phyloP scores from a whole-genome alignment of 1,140 invertebrate species.

The Argopecten irradians region DNA sequence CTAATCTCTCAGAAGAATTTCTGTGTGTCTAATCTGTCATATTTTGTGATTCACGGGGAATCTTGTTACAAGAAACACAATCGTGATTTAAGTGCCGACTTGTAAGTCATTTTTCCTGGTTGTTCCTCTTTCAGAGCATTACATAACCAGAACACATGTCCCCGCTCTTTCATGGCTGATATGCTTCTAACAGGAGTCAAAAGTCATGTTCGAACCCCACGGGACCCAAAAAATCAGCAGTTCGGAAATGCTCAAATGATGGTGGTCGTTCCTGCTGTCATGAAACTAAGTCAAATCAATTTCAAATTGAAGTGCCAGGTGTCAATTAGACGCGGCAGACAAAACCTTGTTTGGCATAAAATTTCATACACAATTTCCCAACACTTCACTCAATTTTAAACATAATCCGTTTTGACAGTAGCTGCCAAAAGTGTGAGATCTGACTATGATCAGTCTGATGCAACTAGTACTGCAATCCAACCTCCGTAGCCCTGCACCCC shows the following conservation, averaged over 20 bases:
- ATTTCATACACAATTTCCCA: constrained; percentile 17
- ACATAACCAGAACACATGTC: constrained; percentile 15
- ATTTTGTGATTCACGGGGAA: constrained; percentile 8
- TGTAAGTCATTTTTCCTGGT: constrained; percentile 10
- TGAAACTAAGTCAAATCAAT: constrained; percentile 22
- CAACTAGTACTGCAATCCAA: constrained; percentile 15
- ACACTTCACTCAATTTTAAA: constrained; percentile 23
- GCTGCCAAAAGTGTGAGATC: constrained; percentile 11
- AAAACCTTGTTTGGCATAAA: constrained; percentile 22
- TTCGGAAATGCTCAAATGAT: neutral
- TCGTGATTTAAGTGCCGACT: constrained; percentile 21
- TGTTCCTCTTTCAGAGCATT: neutral
- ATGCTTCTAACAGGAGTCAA: neutral
- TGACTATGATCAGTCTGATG: neutral
- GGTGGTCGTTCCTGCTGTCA: neutral
- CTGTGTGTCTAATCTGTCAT: constrained; percentile 9
- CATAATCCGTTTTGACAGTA: constrained; percentile 18
- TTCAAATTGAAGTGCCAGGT: constrained; percentile 21
- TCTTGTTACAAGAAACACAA: constrained; percentile 18
- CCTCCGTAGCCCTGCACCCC: neutral
- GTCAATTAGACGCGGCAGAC: constrained; percentile 10
- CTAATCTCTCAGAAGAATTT: constrained; percentile 4
- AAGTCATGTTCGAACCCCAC: constrained; percentile 8
- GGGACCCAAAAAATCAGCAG: constrained; percentile 5
- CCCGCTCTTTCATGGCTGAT: neutral